Conservation (phyloP, 2,797 vertebrate genomes). For the Cossypha heuglini region DNA sequence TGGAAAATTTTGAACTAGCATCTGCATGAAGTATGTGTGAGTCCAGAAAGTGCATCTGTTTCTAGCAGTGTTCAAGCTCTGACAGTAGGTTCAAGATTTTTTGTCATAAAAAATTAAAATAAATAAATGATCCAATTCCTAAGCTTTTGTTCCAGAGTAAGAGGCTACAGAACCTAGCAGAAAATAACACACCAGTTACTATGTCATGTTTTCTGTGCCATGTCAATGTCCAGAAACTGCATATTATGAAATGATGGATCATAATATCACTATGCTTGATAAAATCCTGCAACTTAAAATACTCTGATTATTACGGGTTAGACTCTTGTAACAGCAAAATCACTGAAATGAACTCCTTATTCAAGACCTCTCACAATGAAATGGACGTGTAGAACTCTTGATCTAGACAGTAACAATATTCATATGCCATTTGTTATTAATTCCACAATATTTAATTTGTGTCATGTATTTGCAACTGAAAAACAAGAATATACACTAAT, state of each 20-base stretch:
- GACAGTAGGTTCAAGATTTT: background rate
- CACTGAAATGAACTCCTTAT: background rate
- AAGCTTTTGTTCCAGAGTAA: background rate
- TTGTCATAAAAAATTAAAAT: background rate
- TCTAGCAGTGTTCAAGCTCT: background rate
- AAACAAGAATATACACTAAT: background rate
- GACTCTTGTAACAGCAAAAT: background rate
- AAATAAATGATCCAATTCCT: background rate
- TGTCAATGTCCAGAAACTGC: background rate
- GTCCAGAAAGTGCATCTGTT: background rate
- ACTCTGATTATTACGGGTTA: background rate
- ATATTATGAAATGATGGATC: background rate
- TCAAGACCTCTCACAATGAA: background rate
- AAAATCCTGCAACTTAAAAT: background rate
- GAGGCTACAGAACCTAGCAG: background rate
- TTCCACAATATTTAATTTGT: background rate
- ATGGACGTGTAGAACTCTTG: background rate
- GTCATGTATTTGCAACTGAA: background rate
- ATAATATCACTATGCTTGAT: background rate
- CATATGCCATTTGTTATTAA: background rate
- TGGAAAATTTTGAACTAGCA: background rate
- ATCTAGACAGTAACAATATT: background rate
- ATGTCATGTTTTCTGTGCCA: background rate
- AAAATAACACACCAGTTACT: background rate
- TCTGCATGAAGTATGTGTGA: background rate